Conservation (phyloP, 2,797 vertebrate genomes). For the Coluber constrictor region DNA sequence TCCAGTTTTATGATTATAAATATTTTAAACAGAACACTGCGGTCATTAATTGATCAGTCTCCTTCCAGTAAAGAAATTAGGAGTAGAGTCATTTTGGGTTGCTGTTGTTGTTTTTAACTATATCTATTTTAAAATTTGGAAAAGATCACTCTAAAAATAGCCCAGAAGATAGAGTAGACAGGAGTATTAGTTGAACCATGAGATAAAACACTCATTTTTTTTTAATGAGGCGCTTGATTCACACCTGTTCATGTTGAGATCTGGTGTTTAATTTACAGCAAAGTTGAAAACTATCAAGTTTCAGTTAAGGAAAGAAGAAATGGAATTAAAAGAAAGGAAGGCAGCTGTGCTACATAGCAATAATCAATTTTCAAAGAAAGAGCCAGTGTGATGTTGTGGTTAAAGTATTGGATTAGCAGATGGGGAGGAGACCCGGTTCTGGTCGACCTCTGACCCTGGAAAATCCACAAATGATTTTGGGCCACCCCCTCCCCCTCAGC, state of each 20-base stretch:
- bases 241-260: neutral
- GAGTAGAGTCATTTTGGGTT: neutral
- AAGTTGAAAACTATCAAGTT: neutral
- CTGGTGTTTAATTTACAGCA: neutral
- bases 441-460: neutral
- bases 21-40: slow-evolving; percentile 30
- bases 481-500: neutral
- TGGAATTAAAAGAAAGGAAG: neutral
- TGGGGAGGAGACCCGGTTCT: neutral
- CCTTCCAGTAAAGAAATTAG: slow-evolving; percentile 63
- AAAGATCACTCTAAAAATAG: neutral
- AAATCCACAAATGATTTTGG: neutral
- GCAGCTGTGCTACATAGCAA: neutral
- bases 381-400: neutral
- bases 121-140: slow-evolving; percentile 2
- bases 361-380: neutral
- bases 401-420: neutral
- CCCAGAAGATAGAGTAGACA: neutral
- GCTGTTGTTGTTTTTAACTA: slow-evolving; percentile 11
- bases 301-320: neutral
- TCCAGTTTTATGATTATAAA: slow-evolving; percentile 48
- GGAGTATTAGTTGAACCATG: neutral
- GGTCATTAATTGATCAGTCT: slow-evolving; percentile 20
- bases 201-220: neutral
- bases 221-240: neutral